Evolutionary conservation across 30 jellyfish, hydroid and myxozoan species (phyloP).

Genomic region (Catostylus mosaicus): DNA sequence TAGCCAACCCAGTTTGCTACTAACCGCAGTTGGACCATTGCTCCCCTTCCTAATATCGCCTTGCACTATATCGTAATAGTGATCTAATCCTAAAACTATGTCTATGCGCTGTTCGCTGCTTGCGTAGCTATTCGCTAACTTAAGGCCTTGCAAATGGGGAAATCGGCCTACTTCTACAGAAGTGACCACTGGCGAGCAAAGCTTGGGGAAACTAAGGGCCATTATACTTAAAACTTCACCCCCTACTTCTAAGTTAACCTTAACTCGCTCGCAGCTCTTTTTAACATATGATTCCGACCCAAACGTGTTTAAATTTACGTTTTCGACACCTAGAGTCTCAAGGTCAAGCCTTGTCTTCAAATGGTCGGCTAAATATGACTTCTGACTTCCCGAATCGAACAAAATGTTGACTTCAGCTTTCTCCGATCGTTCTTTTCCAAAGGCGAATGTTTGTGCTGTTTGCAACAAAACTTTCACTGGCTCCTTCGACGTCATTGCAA

Average conservation of each 20-base stretch:
- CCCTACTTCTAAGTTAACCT: slow-evolving; percentile 16
- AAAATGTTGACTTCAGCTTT: background rate
- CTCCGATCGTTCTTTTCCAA: slow-evolving; percentile 27
- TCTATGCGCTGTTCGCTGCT: background rate
- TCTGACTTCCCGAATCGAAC: slow-evolving; percentile 66
- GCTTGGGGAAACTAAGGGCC: slow-evolving; percentile 26
- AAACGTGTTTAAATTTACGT: slow-evolving; percentile 24
- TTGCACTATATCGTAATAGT: slow-evolving; percentile 15
- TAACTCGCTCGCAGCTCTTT: slow-evolving; percentile 14
- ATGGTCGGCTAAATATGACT: slow-evolving; percentile 33
- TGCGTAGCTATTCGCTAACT: slow-evolving; percentile 11
- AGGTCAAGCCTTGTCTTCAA: slow-evolving; percentile 14
- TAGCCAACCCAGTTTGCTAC: slow-evolving; percentile 42
- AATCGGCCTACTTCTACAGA: background rate
- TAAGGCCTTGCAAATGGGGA: slow-evolving; percentile 9
- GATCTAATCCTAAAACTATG: slow-evolving; percentile 50
- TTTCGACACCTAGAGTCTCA: slow-evolving; percentile 20
- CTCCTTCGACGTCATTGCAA: slow-evolving; percentile 30
- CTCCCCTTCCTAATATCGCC: slow-evolving; percentile 31
- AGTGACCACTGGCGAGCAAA: slow-evolving; percentile 20
- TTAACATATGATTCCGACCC: slow-evolving; percentile 31
- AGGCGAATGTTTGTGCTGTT: slow-evolving; percentile 36
- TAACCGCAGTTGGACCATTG: slow-evolving; percentile 27
- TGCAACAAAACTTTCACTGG: slow-evolving; percentile 42
- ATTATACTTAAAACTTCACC: slow-evolving; percentile 8